A percentile compares a stretch with the other conserved stretches of the same genome.
phyloP scores from a whole-genome alignment of 2,113 vertebrate species.

The Hystrix brachyura region DNA sequence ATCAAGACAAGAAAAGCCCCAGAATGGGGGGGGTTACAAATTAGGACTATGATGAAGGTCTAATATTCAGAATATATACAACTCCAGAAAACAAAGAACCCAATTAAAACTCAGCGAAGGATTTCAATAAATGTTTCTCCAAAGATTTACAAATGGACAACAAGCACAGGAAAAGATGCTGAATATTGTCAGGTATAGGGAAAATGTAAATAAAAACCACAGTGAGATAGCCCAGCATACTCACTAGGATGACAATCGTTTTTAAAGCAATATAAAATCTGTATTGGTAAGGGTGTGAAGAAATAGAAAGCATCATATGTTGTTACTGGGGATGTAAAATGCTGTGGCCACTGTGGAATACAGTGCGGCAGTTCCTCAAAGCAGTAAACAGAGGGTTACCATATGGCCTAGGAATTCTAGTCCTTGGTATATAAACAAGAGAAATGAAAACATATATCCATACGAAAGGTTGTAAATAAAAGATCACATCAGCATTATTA shows the following conservation, averaged over 20 bases:
- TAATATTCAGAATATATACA: neutral
- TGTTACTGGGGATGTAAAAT: neutral
- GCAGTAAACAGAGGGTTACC: neutral
- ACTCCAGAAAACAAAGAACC: neutral
- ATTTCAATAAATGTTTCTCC: neutral
- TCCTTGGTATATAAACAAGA: neutral
- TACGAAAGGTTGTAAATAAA: neutral
- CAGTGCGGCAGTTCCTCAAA: neutral
- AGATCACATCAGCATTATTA: neutral
- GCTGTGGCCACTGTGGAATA: neutral
- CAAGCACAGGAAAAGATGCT: neutral
- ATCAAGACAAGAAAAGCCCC: neutral
- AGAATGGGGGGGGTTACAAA: neutral
- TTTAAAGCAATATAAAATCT: neutral
- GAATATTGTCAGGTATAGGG: neutral
- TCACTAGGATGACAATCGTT: neutral
- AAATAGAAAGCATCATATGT: neutral
- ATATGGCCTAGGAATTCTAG: neutral
- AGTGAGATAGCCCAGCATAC: too few relatives aligned
- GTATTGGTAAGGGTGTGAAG: neutral
- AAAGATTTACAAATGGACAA: neutral
- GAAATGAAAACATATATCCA: neutral
- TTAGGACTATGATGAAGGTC: neutral
- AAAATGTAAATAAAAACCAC: neutral
- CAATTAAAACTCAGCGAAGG: neutral